Evolutionary conservation across 2,113 vertebrate genomes (phyloP).

Genomic region (Fregata magnificens): DNA sequence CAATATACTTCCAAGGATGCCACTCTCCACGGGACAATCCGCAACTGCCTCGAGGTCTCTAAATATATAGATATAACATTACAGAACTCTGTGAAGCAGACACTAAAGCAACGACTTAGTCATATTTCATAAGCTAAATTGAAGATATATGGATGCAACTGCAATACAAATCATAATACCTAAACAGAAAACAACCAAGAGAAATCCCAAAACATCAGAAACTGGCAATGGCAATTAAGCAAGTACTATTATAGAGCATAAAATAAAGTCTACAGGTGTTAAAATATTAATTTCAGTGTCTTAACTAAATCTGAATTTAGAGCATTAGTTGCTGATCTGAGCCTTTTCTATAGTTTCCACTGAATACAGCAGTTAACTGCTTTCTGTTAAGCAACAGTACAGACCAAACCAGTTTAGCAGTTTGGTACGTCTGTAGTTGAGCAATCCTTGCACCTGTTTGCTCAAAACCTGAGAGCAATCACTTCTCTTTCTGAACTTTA

Average conservation of each 20-base stretch:
- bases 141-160: not conserved
- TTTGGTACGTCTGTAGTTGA: not conserved
- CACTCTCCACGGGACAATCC: not conserved
- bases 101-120: not conserved
- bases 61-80: not conserved
- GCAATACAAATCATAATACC: not conserved
- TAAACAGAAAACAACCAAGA: not conserved
- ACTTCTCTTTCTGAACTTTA: not conserved
- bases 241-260: not conserved
- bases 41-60: not conserved
- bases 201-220: not conserved
- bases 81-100: not conserved
- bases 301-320: not conserved
- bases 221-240: not conserved
- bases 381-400: not conserved
- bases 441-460: not conserved
- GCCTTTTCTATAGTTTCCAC: not conserved
- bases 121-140: not conserved
- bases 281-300: not conserved
- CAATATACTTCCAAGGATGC: not conserved
- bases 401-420: slow-evolving; percentile 34
- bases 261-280: not conserved
- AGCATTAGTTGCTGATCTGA: not conserved
- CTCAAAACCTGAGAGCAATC: not conserved
- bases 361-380: not conserved